Evolutionary conservation across 2,113 vertebrate genomes (phyloP).

Genomic region (Irena cyanogastra): DNA sequence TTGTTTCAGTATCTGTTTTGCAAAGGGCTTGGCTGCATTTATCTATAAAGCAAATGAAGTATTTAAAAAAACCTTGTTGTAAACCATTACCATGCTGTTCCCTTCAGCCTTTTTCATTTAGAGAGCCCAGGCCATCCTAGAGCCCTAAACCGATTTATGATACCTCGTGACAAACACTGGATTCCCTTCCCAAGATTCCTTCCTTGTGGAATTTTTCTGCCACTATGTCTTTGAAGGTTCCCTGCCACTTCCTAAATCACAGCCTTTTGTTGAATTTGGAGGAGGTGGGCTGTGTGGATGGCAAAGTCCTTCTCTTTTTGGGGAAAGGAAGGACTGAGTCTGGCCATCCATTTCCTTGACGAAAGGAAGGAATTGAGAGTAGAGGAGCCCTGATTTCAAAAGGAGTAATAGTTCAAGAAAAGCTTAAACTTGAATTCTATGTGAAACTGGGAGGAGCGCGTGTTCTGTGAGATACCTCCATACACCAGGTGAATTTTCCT

Average conservation of each 20-base stretch:
- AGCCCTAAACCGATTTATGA: neutral
- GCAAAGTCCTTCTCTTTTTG: neutral
- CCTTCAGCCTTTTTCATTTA: neutral
- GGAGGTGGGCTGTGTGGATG: neutral
- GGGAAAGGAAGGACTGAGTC: neutral
- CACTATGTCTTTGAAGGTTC: neutral
- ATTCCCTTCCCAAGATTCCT: neutral
- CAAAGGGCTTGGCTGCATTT: slow-evolving; percentile 11
- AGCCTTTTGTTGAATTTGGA: neutral
- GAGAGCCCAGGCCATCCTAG: neutral
- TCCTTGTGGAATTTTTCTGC: neutral
- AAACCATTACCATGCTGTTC: neutral
- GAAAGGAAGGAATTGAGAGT: neutral
- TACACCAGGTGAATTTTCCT: neutral
- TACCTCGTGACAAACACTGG: neutral
- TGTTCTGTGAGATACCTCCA: neutral
- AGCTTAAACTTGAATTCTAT: neutral
- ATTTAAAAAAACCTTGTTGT: neutral
- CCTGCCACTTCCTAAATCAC: neutral
- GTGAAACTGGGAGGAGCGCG: neutral
- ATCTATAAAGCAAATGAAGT: neutral
- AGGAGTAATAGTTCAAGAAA: neutral
- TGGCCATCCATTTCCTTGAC: neutral
- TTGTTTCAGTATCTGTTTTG: neutral
- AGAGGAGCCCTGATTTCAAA: neutral